Evolutionary conservation across 2,888 invertebrate species (phyloP).

Genomic region (Fragum whitleyi): DNA sequence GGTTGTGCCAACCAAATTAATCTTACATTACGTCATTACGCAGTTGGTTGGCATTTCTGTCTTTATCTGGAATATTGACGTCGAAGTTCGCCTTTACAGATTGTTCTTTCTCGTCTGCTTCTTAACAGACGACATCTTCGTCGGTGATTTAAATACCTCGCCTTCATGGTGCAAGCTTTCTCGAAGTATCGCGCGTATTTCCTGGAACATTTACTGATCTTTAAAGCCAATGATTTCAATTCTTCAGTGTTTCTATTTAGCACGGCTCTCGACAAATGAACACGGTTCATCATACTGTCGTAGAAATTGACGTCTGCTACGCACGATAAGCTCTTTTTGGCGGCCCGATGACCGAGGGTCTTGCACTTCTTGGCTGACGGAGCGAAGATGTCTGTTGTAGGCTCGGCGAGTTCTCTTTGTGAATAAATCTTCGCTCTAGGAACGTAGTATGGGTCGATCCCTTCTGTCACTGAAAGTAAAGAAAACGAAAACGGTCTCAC

Average conservation of each 20-base stretch:
- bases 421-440: slow-evolving; percentile 51
- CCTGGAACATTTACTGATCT: slow-evolving; percentile 72
- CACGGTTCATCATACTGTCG: slow-evolving; percentile 66
- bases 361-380: slow-evolving; percentile 74
- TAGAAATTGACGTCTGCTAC: slow-evolving; percentile 67
- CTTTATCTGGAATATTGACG: slow-evolving; percentile 33
- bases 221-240: slow-evolving; percentile 62
- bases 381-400: slow-evolving; percentile 65
- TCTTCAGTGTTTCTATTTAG: slow-evolving; percentile 28
- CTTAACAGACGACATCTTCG: slow-evolving; percentile 51
- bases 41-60: neutral
- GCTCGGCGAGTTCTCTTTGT: slow-evolving; percentile 51
- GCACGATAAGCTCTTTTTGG: slow-evolving; percentile 75
- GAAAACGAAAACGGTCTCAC: neutral
- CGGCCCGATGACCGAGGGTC: slow-evolving; percentile 77
- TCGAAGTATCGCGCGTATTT: slow-evolving; percentile 71
- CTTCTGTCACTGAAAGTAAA: slow-evolving; percentile 63
- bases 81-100: slow-evolving; percentile 55
- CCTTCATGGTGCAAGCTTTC: slow-evolving; percentile 71
- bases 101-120: slow-evolving; percentile 42
- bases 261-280: slow-evolving; percentile 48
- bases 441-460: slow-evolving; percentile 63
- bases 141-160: slow-evolving; percentile 59
- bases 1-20: too few species aligned
- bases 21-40: too few species aligned